Percentiles rank a stretch among this genome's conserved stretches.
These are phyloP conservation scores for Morus bassanus DNA, from an alignment of 2,797 vertebrate species.

Conservation along the genomic window DNA sequence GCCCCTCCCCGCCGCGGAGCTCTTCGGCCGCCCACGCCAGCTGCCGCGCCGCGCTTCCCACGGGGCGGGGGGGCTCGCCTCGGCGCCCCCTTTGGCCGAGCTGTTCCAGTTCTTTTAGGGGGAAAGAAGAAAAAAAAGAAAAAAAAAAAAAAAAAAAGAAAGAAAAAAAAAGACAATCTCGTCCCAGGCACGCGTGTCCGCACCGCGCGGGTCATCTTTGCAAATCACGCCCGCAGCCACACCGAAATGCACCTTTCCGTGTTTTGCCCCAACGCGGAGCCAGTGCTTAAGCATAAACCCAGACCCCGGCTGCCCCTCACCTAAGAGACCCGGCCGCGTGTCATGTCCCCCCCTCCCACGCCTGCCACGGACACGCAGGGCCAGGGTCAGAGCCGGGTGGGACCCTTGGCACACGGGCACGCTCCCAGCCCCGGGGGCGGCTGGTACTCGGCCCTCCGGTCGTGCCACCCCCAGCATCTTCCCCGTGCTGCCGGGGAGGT, in stretches of 20 bases:
- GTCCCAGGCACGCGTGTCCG: neutral
- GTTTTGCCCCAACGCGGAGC: neutral
- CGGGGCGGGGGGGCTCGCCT: neutral
- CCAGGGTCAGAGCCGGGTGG: neutral
- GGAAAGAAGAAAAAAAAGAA: neutral
- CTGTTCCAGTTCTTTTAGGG: conserved; percentile 10
- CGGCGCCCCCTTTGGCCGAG: conserved; percentile 30
- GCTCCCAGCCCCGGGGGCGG: no score
- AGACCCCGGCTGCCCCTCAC: neutral
- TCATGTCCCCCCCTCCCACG: no score
- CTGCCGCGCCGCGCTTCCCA: no score
- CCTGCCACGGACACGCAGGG: neutral
- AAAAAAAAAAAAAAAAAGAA: no score
- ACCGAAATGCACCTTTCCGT: neutral
- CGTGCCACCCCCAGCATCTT: neutral
- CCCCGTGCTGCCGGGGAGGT: neutral
- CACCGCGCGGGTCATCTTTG: neutral
- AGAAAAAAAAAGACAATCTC: neutral
- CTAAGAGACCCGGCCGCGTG: neutral
- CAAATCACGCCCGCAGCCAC: neutral
- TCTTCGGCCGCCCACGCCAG: no score
- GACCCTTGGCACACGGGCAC: neutral
- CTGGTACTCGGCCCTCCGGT: fast-evolving
- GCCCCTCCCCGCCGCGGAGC: neutral
- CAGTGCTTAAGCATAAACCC: neutral